Base-by-base conservation (phyloP, 2,113 vertebrate genomes). In the Ageneiosus marmoratus region DNA sequence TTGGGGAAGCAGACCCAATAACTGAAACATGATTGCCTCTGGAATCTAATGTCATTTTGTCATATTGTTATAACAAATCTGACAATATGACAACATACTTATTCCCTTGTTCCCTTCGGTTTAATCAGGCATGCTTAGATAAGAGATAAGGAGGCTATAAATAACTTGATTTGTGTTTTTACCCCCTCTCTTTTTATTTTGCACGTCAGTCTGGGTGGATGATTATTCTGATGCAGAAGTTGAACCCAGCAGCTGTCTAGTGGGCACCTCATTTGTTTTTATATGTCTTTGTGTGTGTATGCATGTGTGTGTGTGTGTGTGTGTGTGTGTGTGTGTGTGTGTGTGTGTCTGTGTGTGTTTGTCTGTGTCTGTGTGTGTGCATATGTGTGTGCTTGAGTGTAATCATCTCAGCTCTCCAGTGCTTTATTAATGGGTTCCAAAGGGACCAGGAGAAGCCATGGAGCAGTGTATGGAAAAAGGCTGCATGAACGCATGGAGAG, bases 31-130 rank as follows among this genome's bases (percentile, higher is more conserved):
- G 89, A 92, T 93, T 91, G 91, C 93, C 83, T 90, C 84, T 91
- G 89, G 92, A 92, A 93, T 90, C 86, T 92, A 93, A 94, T 91
- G 89, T 88, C 90, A 94, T 94, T 92, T 92, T 91, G 89, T 89
- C 89, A 90, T 90, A 93, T 93, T 93, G 91, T 93, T 94, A 89
- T 91, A 91, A 86, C 91, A 93, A 93, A 92, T 92, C 92, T 88
- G 91, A 92, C 90, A 92, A 93, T 92, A 91, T 93, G 92, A 92
- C 91, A 93, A 92, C 92, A 92, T 76, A 80, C 89, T 87, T 79
- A 86, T 86, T 92, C 91, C 91, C 81, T 87, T 85, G 91, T 90
- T 80, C 89, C 76, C 77, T 82, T 74, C 67, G 77, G 83, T 88
- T 91, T 92, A 91, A 94, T 93, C 92, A 93, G 89, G 89, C 90